These are phyloP conservation scores for Oreochromis niloticus DNA, from an alignment of 2,113 vertebrate species.

Conservation along the genomic window DNA sequence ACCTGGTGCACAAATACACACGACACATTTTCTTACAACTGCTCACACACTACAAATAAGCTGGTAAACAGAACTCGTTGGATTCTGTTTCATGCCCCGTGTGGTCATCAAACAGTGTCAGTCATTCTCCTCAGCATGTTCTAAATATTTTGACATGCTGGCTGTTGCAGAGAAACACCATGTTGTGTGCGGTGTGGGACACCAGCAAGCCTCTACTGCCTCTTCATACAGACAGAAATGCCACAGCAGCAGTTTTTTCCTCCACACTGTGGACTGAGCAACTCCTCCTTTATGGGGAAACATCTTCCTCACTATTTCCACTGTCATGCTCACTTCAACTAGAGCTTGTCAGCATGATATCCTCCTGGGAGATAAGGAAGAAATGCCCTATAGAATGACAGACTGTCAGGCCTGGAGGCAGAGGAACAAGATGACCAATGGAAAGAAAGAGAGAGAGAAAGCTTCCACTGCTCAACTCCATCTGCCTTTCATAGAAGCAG, in stretches of 20 bases:
- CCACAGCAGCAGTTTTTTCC: conserved; percentile 24
- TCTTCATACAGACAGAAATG: conserved; percentile 7
- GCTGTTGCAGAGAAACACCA: not conserved
- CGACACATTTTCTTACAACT: not conserved
- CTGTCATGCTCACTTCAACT: conserved; percentile 54
- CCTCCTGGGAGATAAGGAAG: conserved; percentile 48
- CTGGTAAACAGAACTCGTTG: not conserved
- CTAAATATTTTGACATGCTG: conserved; percentile 5
- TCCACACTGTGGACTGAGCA: not conserved
- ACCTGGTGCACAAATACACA: conserved; percentile 17
- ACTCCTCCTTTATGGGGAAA: conserved; percentile 16
- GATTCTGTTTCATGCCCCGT: not conserved
- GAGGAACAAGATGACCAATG: conserved; percentile 50
- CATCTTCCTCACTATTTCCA: conserved; percentile 49
- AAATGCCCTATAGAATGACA: conserved; percentile 40
- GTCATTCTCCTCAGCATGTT: not conserved
- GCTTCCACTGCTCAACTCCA: conserved; percentile 53
- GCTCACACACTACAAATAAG: not conserved
- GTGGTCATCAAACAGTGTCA: conserved; percentile 15
- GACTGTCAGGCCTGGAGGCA: conserved; percentile 39
- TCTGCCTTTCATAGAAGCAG: conserved; percentile 86
- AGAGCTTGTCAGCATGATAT: conserved; percentile 47
- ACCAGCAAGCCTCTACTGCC: not conserved
- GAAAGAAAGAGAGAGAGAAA: not conserved
- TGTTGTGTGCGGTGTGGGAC: not conserved